Evolutionary conservation across 1,140 invertebrate genomes (phyloP), one percentile per base, ranked within the genome.

Genomic region (Anastatus disparis): DNA sequence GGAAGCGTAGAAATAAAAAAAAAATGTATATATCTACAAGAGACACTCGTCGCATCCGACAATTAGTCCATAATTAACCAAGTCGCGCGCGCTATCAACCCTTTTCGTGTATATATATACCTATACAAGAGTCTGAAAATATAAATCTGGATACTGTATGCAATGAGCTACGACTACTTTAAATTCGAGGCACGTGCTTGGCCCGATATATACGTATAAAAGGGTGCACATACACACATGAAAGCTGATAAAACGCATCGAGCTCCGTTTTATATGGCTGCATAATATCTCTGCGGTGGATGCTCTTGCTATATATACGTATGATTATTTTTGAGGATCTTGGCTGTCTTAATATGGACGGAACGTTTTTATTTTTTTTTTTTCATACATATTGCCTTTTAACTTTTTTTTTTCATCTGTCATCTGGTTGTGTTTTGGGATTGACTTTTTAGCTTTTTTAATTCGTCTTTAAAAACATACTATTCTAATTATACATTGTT

Each of bases 1-100:
- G 44, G 20, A 20, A 50, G 26, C 2, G 62, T 12, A 29, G 52
- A 24, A n/a, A 42, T 24, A 35, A 55, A 61, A 61, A 42, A 15
- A 46, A 29, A n/a, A n/a, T n/a, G n/a, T n/a, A n/a, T n/a, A n/a
- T n/a, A 55, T 6, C 26, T 2, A 3, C 48, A 24, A n/a, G 63
- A 66, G 35, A 35, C 48, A 53, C 38, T 58, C 64, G 64, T 38
- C 27, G 55, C 64, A 66, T 67, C 64, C 64, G 77, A 83, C 78
- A 83, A 83, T 82, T 82, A 82, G 80, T 77, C 77, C 78, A 78
- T 82, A 83, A 82, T 82, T 82, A 82, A 82, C 75, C 59, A 56
- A 42, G 20, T 40, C 55, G 26, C 31, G 46, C 22, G 31, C 52
- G 46, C 72, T 80, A 81, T 82, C 81, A 79, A 80, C 77, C 80